Evolutionary conservation across 2,797 vertebrate genomes (phyloP).

Genomic region (Girardinus metallicus): DNA sequence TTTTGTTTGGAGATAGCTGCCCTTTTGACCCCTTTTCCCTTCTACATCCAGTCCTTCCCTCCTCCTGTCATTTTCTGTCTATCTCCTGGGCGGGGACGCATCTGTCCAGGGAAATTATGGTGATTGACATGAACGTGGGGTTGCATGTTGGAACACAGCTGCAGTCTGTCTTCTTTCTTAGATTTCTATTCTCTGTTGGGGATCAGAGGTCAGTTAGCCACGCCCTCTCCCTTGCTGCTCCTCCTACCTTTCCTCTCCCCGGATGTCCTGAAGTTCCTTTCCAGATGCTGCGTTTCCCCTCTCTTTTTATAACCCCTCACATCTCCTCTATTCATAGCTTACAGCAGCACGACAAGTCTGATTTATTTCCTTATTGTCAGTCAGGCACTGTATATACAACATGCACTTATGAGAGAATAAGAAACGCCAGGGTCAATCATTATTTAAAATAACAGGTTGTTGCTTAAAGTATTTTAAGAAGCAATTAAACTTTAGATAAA

Average conservation of each 20-base stretch:
- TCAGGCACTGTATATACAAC: background rate
- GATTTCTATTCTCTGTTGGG: slow-evolving; percentile 53
- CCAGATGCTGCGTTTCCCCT: slow-evolving; percentile 69
- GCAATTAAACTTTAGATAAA: slow-evolving; percentile 22
- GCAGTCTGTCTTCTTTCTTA: slow-evolving; percentile 56
- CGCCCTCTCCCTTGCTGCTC: slow-evolving; percentile 51
- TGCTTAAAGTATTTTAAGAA: slow-evolving; percentile 28
- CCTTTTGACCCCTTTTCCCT: slow-evolving; percentile 1
- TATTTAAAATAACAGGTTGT: background rate
- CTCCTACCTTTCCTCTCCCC: slow-evolving; percentile 27
- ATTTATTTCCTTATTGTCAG: slow-evolving; percentile 5
- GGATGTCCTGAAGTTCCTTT: slow-evolving; percentile 65
- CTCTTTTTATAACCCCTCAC: slow-evolving; percentile 13
- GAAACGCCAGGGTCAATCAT: background rate
- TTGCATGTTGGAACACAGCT: slow-evolving; percentile 62
- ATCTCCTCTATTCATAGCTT: background rate
- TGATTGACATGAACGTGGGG: slow-evolving; percentile 46
- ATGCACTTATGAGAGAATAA: background rate
- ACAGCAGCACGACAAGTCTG: background rate
- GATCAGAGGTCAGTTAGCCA: slow-evolving; percentile 60
- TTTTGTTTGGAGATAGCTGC: slow-evolving; percentile 8
- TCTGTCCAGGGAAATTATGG: slow-evolving; percentile 63
- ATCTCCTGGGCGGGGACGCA: slow-evolving; percentile 58
- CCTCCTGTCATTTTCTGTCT: slow-evolving; percentile 23
- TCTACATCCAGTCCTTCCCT: slow-evolving; percentile 5